Percentiles rank a stretch among this genome's conserved stretches.
These are phyloP conservation scores for Globodera ellingtonae DNA, from an alignment of 1,140 invertebrate species.

Conservation along the genomic window DNA sequence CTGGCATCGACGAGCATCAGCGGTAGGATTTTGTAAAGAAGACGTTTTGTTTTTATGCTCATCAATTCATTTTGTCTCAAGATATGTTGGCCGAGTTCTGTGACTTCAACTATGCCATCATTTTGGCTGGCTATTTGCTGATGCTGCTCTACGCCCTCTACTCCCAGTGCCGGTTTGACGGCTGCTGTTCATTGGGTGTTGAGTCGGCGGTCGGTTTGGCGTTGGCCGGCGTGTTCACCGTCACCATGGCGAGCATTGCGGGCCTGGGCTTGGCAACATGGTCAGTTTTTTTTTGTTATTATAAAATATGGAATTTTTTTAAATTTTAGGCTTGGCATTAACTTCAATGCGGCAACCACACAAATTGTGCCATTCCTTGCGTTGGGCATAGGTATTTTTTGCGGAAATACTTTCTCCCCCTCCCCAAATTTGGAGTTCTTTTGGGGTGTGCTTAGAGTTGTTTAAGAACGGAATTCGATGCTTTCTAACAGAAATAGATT, in stretches of 20 bases:
- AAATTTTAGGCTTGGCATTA: constrained; percentile 68
- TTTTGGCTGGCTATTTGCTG: constrained; percentile 75
- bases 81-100: constrained; percentile 24
- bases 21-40: constrained; percentile 71
- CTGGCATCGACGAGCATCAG: constrained; percentile 88
- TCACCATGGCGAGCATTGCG: constrained; percentile 79
- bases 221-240: constrained; percentile 76
- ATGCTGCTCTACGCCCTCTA: not conserved
- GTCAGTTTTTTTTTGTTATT: constrained; percentile 69
- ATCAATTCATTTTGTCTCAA: constrained; percentile 59
- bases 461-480: no score
- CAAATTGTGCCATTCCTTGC: constrained; percentile 89
- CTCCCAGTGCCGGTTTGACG: constrained; percentile 72
- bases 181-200: constrained; percentile 79
- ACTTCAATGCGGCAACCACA: constrained; percentile 93
- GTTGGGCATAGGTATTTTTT: constrained; percentile 77
- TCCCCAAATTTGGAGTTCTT: no score
- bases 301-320: not conserved
- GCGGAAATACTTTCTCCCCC: no score
- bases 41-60: no score
- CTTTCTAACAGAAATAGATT: no score
- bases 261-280: constrained; percentile 90
- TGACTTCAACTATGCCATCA: constrained; percentile 70
- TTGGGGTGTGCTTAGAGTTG: no score
- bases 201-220: constrained; percentile 76